Conservation (phyloP, 2,797 vertebrate species). For the Halcyon smyrnensis region DNA sequence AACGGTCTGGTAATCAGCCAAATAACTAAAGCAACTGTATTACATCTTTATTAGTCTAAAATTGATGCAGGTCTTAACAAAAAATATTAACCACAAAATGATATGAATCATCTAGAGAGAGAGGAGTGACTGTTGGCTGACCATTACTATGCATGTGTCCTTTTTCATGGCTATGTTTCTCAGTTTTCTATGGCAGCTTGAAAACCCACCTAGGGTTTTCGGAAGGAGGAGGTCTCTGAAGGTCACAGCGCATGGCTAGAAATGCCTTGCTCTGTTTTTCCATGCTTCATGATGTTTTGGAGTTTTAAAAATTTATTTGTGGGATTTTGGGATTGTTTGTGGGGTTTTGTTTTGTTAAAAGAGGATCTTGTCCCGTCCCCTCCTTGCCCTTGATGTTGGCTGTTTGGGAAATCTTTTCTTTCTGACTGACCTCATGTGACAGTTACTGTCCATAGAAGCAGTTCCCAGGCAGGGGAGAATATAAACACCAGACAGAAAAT, state of each 20-base stretch:
- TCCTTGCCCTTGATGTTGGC: not conserved
- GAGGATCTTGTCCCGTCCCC: not conserved
- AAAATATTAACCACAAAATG: not conserved
- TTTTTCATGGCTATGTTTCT: not conserved
- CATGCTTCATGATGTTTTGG: not conserved
- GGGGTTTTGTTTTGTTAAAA: not conserved
- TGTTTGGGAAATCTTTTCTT: not conserved
- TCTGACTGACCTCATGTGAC: not conserved
- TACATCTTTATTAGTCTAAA: not conserved
- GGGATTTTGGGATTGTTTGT: not conserved
- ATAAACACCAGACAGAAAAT: not conserved
- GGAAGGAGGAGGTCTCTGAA: not conserved
- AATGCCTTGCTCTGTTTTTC: not conserved
- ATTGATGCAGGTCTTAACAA: not conserved
- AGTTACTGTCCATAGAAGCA: not conserved
- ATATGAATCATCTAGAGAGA: not conserved
- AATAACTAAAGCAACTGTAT: not conserved
- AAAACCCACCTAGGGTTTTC: not conserved
- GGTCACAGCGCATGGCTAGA: not conserved
- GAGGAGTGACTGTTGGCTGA: not conserved
- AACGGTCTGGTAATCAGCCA: not conserved
- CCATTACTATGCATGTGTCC: fast-evolving
- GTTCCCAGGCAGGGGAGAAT: not conserved
- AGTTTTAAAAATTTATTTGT: too few relatives aligned
- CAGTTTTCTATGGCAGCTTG: not conserved